Conservation (phyloP, 2,797 vertebrate species). For the Rhinella marina region DNA sequence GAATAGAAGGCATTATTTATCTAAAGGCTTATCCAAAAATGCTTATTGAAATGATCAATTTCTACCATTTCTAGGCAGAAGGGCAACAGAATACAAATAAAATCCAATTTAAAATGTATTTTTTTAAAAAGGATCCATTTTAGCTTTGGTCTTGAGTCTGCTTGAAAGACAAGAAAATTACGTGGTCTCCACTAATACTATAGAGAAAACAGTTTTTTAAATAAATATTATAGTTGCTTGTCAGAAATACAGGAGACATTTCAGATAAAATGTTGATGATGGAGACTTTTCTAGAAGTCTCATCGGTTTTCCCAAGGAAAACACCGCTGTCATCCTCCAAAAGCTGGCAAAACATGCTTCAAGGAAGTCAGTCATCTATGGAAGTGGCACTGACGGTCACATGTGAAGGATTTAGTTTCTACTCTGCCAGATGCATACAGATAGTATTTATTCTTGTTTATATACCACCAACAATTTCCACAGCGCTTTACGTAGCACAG, state of each 20-base stretch:
- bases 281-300: not conserved
- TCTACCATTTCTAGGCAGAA: not conserved
- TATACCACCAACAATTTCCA: too few species aligned
- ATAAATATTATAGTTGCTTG: not conserved
- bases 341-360: not conserved
- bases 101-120: not conserved
- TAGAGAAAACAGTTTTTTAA: not conserved
- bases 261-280: not conserved
- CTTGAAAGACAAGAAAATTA: not conserved
- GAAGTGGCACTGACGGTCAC: not conserved
- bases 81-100: not conserved
- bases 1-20: not conserved
- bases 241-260: not conserved
- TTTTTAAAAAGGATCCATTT: too few species aligned
- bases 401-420: not conserved
- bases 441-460: not conserved
- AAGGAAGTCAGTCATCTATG: conserved; percentile 2
- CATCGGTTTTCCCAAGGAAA: not conserved
- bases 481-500: too few species aligned
- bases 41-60: not conserved
- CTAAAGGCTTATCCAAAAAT: not conserved
- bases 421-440: not conserved
- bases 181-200: not conserved
- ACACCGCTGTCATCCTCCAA: not conserved
- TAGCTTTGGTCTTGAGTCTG: too few species aligned